Conservation (phyloP, 2,797 vertebrate species). For the Falco columbarius region DNA sequence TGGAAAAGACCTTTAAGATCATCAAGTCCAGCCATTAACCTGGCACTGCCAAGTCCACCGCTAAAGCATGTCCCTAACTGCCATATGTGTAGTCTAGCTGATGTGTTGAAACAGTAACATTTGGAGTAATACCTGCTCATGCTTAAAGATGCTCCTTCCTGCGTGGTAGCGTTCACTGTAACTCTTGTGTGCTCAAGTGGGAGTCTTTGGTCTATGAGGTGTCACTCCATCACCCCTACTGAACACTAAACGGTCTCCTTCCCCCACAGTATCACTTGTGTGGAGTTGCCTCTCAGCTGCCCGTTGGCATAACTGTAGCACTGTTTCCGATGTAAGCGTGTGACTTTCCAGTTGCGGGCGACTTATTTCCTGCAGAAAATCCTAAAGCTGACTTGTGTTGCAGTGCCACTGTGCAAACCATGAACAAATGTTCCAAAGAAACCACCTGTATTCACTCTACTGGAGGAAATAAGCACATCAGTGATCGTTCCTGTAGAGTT, state of each 20-base stretch:
- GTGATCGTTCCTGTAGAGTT: background rate
- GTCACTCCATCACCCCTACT: background rate
- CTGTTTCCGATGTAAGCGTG: background rate
- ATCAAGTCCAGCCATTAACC: too few species aligned
- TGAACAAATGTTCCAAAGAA: background rate
- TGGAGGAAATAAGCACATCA: rapidly evolving
- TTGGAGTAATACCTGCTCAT: background rate
- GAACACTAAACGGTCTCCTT: background rate
- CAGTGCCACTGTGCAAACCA: background rate
- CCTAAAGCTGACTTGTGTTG: background rate
- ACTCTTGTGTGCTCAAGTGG: background rate
- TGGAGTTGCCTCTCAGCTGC: background rate
- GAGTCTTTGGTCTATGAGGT: background rate
- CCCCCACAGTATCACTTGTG: background rate
- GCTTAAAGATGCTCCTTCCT: background rate
- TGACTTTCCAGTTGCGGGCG: background rate
- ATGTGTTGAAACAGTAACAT: background rate
- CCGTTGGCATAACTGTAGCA: rapidly evolving
- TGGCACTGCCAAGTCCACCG: too few species aligned
- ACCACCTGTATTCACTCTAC: background rate
- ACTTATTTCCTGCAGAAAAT: background rate
- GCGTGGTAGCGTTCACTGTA: background rate
- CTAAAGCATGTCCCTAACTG: too few species aligned
- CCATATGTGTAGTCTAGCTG: background rate
- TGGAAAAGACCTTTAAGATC: too few species aligned